Conservation (phyloP, 2,888 invertebrate species). For the Anticlea derivata region DNA sequence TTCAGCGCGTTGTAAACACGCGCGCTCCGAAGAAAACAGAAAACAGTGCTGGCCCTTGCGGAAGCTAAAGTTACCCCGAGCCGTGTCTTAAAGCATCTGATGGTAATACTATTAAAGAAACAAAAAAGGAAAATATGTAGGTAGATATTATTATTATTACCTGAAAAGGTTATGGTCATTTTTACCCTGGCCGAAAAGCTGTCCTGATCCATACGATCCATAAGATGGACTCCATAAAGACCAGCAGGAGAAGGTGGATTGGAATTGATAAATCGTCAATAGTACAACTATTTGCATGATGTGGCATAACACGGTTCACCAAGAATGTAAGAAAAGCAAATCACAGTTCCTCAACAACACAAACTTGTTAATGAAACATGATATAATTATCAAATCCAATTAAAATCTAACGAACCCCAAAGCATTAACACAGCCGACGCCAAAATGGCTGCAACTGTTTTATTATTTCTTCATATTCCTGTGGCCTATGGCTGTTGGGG, state of each 20-base stretch:
- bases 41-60: no score
- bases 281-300: neutral
- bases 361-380: conserved; percentile 1
- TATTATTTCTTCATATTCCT: neutral
- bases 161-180: neutral
- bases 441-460: neutral
- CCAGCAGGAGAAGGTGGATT: neutral
- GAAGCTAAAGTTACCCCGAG: no score
- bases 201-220: neutral
- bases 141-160: no score
- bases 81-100: no score
- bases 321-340: no score
- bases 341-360: no score
- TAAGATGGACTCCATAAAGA: no score
- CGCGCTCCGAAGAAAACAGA: no score
- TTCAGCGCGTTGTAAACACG: no score
- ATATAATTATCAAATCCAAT: conserved; percentile 9
- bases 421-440: neutral
- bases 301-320: no score
- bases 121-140: no score
- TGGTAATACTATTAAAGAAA: no score
- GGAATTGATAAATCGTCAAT: neutral
- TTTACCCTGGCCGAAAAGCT: neutral
- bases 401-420: neutral
- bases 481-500: neutral